Conservation (phyloP, 2,888 invertebrate species). For the Kryphioiulus occultus region DNA sequence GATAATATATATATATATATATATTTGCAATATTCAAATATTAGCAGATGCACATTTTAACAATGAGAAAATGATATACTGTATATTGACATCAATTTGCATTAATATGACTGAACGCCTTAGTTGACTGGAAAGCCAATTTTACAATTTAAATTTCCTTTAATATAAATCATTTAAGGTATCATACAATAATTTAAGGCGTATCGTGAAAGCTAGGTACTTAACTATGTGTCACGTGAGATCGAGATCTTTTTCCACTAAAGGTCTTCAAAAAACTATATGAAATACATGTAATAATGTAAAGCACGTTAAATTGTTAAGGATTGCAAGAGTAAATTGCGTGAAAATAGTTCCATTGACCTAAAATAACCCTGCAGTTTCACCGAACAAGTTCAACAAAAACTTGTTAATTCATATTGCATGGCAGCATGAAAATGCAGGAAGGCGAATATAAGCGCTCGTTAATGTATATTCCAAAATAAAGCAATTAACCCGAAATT, state of each 20-base stretch:
- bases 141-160: background rate
- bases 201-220: background rate
- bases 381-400: background rate
- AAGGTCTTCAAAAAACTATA: background rate
- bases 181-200: background rate
- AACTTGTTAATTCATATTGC: background rate
- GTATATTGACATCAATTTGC: no score
- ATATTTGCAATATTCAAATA: no score
- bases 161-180: background rate
- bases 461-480: background rate
- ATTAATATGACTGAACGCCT: no score
- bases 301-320: background rate
- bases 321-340: background rate
- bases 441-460: no score
- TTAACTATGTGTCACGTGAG: background rate
- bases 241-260: background rate
- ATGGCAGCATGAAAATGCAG: background rate
- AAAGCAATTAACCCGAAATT: background rate
- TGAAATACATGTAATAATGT: background rate
- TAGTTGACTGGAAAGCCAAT: no score
- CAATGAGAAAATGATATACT: no score
- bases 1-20: no score
- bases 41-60: no score
- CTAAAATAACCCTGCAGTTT: background rate
- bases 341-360: background rate